These are phyloP conservation scores for Lucilia sericata DNA, from an alignment of 1,140 invertebrate genomes.

Conservation along the genomic window DNA sequence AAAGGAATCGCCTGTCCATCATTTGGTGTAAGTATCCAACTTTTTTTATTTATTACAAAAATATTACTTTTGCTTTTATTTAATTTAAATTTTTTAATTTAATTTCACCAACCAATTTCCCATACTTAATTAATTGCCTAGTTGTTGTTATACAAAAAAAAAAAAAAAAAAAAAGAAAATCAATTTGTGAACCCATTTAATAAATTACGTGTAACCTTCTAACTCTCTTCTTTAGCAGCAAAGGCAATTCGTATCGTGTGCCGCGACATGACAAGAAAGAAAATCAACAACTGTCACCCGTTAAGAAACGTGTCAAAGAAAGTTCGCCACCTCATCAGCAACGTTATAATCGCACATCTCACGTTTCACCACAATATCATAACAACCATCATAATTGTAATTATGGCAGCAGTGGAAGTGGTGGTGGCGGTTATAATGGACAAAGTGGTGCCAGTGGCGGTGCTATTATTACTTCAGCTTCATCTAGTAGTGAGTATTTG, in stretches of 20 bases:
- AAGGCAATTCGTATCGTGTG: slow-evolving; percentile 67
- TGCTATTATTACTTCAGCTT: slow-evolving; percentile 57
- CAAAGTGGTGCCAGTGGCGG: slow-evolving; percentile 58
- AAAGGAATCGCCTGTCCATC: slow-evolving; percentile 67
- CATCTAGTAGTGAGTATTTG: slow-evolving; percentile 56
- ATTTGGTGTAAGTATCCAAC: slow-evolving; percentile 60
- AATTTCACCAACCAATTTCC: too few species aligned
- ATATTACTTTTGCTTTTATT: not conserved
- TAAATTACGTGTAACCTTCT: too few species aligned
- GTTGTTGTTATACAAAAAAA: too few species aligned
- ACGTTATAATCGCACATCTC: slow-evolving; percentile 69
- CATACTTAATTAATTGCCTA: too few species aligned
- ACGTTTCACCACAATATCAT: slow-evolving; percentile 66
- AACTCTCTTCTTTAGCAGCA: slow-evolving; percentile 50
- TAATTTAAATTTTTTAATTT: not conserved
- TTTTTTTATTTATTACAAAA: not conserved
- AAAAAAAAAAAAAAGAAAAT: too few species aligned
- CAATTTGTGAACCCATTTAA: too few species aligned
- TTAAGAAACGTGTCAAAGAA: slow-evolving; percentile 98
- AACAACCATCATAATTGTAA: slow-evolving; percentile 63
- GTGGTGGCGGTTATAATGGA: slow-evolving; percentile 52
- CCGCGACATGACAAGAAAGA: slow-evolving; percentile 84
- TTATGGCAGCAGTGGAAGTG: slow-evolving; percentile 50
- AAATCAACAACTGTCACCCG: slow-evolving; percentile 91
- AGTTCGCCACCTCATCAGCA: slow-evolving; percentile 86